A percentile compares a stretch with the other conserved stretches of the same genome.
These are phyloP conservation scores for Palaemon carinicauda DNA, from an alignment of 1,140 invertebrate genomes.

Conservation along the genomic window DNA sequence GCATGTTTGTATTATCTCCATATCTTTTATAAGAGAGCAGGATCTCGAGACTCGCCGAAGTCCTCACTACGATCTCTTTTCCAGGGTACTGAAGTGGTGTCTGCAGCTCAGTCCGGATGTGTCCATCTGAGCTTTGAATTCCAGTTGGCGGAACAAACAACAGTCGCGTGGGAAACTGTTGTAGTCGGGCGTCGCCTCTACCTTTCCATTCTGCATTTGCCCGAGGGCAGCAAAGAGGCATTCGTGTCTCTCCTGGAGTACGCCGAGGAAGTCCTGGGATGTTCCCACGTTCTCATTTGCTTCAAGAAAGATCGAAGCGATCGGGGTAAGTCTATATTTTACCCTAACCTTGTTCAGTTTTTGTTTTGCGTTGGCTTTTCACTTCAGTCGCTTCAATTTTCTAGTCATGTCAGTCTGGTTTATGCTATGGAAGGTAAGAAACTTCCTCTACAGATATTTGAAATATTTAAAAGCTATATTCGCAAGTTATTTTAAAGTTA, in stretches of 20 bases:
- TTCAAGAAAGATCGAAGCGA: slow-evolving; percentile 85
- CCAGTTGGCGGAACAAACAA: slow-evolving; percentile 58
- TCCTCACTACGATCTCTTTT: not conserved
- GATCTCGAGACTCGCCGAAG: too few species aligned
- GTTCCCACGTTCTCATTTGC: slow-evolving; percentile 81
- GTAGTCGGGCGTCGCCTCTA: slow-evolving; percentile 54
- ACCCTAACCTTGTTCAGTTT: not conserved
- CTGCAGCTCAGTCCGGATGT: slow-evolving; percentile 46
- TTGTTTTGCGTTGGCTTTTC: not conserved
- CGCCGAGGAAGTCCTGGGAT: slow-evolving; percentile 90
- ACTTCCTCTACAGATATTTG: too few species aligned
- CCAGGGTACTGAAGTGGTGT: slow-evolving; percentile 57
- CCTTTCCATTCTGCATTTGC: slow-evolving; percentile 47
- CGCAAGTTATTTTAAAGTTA: too few species aligned
- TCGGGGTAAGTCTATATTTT: slow-evolving; percentile 69
- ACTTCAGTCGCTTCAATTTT: too few species aligned
- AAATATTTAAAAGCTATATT: too few species aligned
- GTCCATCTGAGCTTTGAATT: slow-evolving; percentile 56
- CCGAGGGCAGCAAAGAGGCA: slow-evolving; percentile 60
- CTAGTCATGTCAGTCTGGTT: too few species aligned
- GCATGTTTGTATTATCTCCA: too few species aligned
- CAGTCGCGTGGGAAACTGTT: slow-evolving; percentile 59
- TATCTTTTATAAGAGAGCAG: too few species aligned
- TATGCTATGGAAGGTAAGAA: too few species aligned
- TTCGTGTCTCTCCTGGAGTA: slow-evolving; percentile 94